Percentiles rank a stretch among this genome's conserved stretches.
These are phyloP conservation scores for Brevimyrus niger DNA, from an alignment of 2,113 vertebrate genomes.

Conservation along the genomic window DNA sequence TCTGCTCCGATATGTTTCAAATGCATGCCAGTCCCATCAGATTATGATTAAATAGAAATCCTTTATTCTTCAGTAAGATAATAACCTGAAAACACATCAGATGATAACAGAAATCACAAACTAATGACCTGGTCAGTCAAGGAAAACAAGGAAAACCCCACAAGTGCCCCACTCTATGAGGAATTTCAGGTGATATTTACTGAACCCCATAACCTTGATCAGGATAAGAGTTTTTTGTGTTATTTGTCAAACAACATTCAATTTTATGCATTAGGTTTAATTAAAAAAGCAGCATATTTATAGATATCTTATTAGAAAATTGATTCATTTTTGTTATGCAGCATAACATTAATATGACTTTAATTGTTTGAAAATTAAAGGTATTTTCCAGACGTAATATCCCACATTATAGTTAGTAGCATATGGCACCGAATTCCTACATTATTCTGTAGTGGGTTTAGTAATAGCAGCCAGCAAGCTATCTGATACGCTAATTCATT, in stretches of 20 bases:
- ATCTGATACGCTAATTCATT: neutral
- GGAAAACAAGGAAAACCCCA: neutral
- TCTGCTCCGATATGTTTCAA: neutral
- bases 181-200: neutral
- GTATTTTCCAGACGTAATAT: neutral
- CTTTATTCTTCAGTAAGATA: neutral
- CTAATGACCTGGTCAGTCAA: neutral
- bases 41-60: neutral
- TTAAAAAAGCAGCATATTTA: neutral
- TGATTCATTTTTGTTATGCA: neutral
- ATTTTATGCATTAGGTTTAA: neutral
- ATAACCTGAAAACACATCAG: neutral
- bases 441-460: neutral
- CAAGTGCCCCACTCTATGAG: neutral
- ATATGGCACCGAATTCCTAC: neutral
- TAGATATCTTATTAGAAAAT: neutral
- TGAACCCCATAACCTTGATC: neutral
- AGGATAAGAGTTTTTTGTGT: neutral
- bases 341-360: neutral
- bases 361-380: neutral
- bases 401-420: neutral
- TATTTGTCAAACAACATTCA: neutral
- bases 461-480: neutral
- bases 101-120: neutral
- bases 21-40: neutral